These are phyloP conservation scores for Actias luna DNA, from an alignment of 2,888 invertebrate species.

Conservation along the genomic window DNA sequence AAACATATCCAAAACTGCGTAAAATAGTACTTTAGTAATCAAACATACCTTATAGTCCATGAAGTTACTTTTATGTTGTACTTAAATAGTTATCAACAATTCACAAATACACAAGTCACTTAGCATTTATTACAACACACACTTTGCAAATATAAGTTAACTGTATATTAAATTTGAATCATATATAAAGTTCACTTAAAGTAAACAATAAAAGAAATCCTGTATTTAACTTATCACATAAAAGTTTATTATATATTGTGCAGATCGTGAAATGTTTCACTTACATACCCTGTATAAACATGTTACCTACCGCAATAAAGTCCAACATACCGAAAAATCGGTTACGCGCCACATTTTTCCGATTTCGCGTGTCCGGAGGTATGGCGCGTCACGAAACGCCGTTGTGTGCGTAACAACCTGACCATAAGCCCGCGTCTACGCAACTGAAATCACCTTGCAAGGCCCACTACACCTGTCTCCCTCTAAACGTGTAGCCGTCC, in stretches of 20 bases:
- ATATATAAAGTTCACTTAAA: slow-evolving; percentile 36
- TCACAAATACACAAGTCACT: slow-evolving; percentile 43
- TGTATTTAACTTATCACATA: neutral
- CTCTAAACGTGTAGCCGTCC: slow-evolving; percentile 55
- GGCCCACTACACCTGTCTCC: slow-evolving; percentile 73
- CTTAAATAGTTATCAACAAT: slow-evolving; percentile 31
- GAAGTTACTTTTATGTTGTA: slow-evolving; percentile 24
- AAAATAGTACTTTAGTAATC: neutral
- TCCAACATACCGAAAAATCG: slow-evolving; percentile 8
- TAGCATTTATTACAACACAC: slow-evolving; percentile 15
- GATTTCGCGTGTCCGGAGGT: slow-evolving; percentile 17
- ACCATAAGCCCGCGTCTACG: slow-evolving; percentile 75
- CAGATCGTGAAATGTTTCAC: neutral
- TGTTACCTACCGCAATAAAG: slow-evolving; percentile 4
- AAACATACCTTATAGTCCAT: slow-evolving; percentile 41
- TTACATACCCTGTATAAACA: neutral
- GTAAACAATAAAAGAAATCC: slow-evolving; percentile 21
- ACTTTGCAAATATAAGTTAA: slow-evolving; percentile 25
- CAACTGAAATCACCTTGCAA: slow-evolving; percentile 82
- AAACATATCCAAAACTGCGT: neutral
- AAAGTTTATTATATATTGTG: slow-evolving; percentile 2
- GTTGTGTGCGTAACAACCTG: slow-evolving; percentile 55
- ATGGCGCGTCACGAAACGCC: slow-evolving; percentile 12
- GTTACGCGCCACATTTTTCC: slow-evolving; percentile 14
- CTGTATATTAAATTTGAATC: slow-evolving; percentile 30